Percentiles rank a stretch among this genome's conserved stretches.
phyloP scores from a whole-genome alignment of 1,140 invertebrate genomes.

The Macrocentrus cingulum region DNA sequence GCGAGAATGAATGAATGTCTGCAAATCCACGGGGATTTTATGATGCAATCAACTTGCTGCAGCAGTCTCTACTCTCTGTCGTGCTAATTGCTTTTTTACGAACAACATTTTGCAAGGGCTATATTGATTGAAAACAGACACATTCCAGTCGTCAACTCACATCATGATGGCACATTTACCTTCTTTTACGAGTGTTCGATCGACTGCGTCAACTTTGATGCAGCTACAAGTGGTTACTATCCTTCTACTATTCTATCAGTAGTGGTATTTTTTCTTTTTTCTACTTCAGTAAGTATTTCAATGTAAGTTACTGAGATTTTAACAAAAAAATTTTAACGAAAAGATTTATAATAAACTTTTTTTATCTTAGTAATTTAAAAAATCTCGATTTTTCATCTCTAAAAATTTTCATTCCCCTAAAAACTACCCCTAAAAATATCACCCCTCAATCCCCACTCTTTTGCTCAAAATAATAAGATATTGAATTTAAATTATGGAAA shows the following conservation, averaged over 20 bases:
- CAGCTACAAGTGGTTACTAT: slow-evolving; percentile 1
- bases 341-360: too few relatives aligned
- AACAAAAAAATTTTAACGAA: too few relatives aligned
- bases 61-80: too few relatives aligned
- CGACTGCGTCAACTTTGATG: not conserved
- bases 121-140: not conserved
- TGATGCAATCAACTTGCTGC: slow-evolving; percentile 41
- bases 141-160: not conserved
- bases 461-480: too few relatives aligned
- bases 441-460: too few relatives aligned
- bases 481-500: too few relatives aligned
- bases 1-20: slow-evolving; percentile 9
- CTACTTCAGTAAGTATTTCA: too few relatives aligned
- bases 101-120: slow-evolving; percentile 15
- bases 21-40: slow-evolving; percentile 33
- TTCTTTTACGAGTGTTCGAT: slow-evolving; percentile 2
- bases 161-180: not conserved
- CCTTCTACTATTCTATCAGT: not conserved
- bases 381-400: too few relatives aligned
- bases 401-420: too few relatives aligned
- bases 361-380: too few relatives aligned
- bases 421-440: too few relatives aligned
- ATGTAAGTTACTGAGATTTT: too few relatives aligned
- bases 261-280: not conserved
- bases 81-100: slow-evolving; percentile 45